Base-by-base conservation (phyloP, 2,797 vertebrate genomes). In the Trachurus trachurus region DNA sequence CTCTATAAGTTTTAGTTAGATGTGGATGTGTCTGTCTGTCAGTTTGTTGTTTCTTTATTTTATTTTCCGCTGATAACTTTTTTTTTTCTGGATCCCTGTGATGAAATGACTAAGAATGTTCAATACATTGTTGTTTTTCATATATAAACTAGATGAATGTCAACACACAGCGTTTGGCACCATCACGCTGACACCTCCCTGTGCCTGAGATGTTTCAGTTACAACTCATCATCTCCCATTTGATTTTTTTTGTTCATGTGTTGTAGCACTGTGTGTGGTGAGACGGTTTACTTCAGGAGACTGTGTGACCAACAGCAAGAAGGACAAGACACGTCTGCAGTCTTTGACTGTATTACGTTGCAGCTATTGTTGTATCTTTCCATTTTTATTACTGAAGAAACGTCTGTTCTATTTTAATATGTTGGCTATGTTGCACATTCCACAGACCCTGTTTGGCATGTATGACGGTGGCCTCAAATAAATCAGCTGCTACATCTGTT, bases 121-220 rank as follows among this genome's bases (percentile, higher is more conserved):
- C 34, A 37, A 37, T 77, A 64, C 49, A 81, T 77, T 81, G 58
- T 62, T 17, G 60, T 63, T 67, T 72, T 66, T 15, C 76, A 71
- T 73, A 62, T 70, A 74, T 76, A 65, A 63, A 82, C 77, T 60
- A 57, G 67, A 62, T 84, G 85, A 89, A 86, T 90, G 85, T 85
- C 34, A 85, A 71, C 80, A 47, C 42, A 63, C 68, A 82, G 74
- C 71, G 59, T 84, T 78, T 78, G 76, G 75, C 84, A 80, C 76
- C 70, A 74, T 79, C 69, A 81, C 74, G 82, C 91, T 85, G 86
- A 93, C 88, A 79, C 70, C 37, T 92, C 90, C 94, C 93, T 90
- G 93, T 94, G 94, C 93, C 94, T 57, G 93, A 92, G 93, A 89
- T 6, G 86, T 89, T 88, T 93, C 85, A 87, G 91, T 89, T 54